Percentiles rank a stretch among this genome's conserved stretches.
Conservation (phyloP, 2,888 invertebrate genomes). For the Halocaridina rubra region DNA sequence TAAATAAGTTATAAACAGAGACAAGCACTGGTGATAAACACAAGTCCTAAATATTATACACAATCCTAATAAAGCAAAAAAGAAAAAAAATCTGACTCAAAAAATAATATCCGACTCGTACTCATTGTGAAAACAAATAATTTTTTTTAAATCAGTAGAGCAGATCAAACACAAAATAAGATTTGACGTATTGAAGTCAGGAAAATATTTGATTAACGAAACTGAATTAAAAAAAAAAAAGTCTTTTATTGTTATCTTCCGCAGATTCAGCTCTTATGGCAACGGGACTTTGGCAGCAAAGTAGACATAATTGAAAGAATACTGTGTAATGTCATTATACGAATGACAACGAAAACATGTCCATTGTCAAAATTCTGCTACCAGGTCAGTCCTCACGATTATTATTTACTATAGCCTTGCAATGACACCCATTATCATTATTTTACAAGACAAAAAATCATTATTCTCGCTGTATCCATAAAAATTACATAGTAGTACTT, state of each 20-base stretch:
- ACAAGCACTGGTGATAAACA: conserved; percentile 45
- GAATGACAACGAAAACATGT: conserved; percentile 12
- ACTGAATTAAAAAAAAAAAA: neutral
- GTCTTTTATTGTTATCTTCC: neutral
- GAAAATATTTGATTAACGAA: conserved; percentile 2
- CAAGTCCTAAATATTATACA: conserved; percentile 46
- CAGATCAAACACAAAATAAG: conserved; percentile 25
- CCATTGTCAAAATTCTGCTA: conserved; percentile 22
- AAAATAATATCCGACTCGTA: neutral
- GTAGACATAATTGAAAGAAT: neutral
- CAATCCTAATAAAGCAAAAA: conserved; percentile 51
- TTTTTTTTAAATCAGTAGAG: conserved; percentile 18
- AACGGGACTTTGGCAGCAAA: conserved; percentile 38
- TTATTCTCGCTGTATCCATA: too few species aligned
- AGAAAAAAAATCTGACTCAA: conserved; percentile 43
- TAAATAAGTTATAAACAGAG: conserved; percentile 41
- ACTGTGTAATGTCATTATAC: conserved; percentile 12
- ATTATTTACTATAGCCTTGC: neutral
- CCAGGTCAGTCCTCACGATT: conserved; percentile 26
- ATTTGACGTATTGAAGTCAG: neutral
- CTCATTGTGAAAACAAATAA: neutral
- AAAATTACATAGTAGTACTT: conserved; percentile 20
- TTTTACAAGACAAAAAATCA: conserved; percentile 15
- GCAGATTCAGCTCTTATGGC: conserved; percentile 38
- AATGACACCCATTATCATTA: conserved; percentile 16